Evolutionary conservation across 1,140 invertebrate species (phyloP), one percentile per base, ranked within the genome.

Genomic region (Schmidtea mediterranea): DNA sequence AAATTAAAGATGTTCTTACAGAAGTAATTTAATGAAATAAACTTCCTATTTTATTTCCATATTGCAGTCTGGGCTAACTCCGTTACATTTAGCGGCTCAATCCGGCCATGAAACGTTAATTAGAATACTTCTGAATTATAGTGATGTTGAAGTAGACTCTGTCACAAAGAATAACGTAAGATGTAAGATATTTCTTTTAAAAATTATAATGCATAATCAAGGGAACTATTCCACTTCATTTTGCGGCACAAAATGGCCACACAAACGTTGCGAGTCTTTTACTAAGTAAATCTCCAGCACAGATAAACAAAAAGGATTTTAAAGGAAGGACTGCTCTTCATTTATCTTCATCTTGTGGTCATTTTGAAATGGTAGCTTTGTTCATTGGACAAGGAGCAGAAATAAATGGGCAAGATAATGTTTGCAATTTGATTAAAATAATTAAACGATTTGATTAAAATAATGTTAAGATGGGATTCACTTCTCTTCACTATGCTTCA

Each of bases 321-420:
- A 76, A 83, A 58, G 89, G 89, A n/a, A 78, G 89, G 62, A 94
- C 86, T 6, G 82, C 83, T 13, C 71, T 97, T 22, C 89, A 97
- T 63, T 79, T 95, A 52, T 89, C 90, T 1, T 77, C 89, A 1
- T 82, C 80, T 26, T 78, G 90, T 57, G 90, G 90, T 6, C 87
- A 94, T 62, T 78, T 81, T 55, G 82, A 90, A 62, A 94, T 97
- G 86, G 83, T 92, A 1, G 83, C 90, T 61, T 78, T 97, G 1
- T 72, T 98, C 43, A 71, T 97, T 22, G 81, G 81, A 51, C 90
- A 97, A 69, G 90, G 70, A 19, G 83, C 84, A 15, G 87, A 95
- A 68, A 92, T 97, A 55, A 90, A 95, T 22, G 16, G 5, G 3
- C 8, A 21, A 18, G 45, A 54, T 16, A 13, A 54, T 16, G 23